Conservation (phyloP, 2,888 invertebrate species). For the Lymantria dispar region DNA sequence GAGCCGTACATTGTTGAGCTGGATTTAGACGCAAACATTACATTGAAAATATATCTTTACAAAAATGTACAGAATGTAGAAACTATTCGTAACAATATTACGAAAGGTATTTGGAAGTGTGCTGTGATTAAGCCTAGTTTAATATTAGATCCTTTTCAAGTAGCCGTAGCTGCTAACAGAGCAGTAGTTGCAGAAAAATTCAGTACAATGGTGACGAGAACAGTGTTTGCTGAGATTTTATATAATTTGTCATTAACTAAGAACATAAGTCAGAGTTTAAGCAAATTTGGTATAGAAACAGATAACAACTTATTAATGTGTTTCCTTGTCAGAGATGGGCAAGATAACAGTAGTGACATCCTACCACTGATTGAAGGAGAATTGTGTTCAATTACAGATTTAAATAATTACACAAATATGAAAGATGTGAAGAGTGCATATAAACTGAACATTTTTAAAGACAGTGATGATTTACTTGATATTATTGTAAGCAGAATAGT, state of each 20-base stretch:
- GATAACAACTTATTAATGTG: slow-evolving; percentile 55
- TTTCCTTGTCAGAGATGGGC: slow-evolving; percentile 45
- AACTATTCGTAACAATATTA: slow-evolving; percentile 77
- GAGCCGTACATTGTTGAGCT: slow-evolving; percentile 54
- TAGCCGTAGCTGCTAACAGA: slow-evolving; percentile 86
- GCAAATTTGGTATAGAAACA: slow-evolving; percentile 83
- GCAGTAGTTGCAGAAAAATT: slow-evolving; percentile 78
- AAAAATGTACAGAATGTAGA: slow-evolving; percentile 82
- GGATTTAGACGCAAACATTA: slow-evolving; percentile 66
- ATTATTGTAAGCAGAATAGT: slow-evolving; percentile 86
- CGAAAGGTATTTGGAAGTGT: slow-evolving; percentile 82
- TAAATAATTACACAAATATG: slow-evolving; percentile 71
- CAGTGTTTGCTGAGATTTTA: slow-evolving; percentile 85
- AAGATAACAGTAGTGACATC: slow-evolving; percentile 52
- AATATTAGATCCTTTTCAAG: slow-evolving; percentile 81
- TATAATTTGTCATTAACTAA: slow-evolving; percentile 86
- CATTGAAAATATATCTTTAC: slow-evolving; percentile 77
- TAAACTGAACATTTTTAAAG: slow-evolving; percentile 80
- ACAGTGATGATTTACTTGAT: slow-evolving; percentile 70
- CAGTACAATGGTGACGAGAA: slow-evolving; percentile 81
- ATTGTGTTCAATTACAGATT: slow-evolving; percentile 64
- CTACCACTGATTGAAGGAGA: slow-evolving; percentile 80
- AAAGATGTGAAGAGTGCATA: slow-evolving; percentile 82
- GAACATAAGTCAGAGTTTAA: slow-evolving; percentile 86
- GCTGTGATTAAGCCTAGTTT: slow-evolving; percentile 83